phyloP scores from a whole-genome alignment of 2,113 vertebrate species.

The Gopherus flavomarginatus region DNA sequence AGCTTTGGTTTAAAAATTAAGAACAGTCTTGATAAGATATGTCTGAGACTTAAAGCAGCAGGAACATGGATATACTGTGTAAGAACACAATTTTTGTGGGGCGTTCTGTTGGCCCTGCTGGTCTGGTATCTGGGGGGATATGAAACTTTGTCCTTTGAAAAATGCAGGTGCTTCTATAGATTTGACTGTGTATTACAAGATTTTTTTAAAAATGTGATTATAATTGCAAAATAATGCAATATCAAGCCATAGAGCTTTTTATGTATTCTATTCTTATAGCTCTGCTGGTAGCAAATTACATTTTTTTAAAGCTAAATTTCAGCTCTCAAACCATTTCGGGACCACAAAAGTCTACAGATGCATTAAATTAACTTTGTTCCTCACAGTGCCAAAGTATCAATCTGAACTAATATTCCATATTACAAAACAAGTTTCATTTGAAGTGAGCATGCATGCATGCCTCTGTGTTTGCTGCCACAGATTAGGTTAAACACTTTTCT shows the following conservation, averaged over 20 bases:
- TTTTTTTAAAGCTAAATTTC: slow-evolving; percentile 48
- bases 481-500: not conserved
- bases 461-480: not conserved
- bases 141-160: not conserved
- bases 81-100: not conserved
- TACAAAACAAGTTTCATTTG: not conserved
- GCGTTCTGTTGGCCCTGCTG: not conserved
- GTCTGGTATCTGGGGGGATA: not conserved
- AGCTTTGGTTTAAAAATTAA: not conserved
- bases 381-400: not conserved
- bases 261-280: not conserved
- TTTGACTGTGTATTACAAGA: not conserved
- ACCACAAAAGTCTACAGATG: not conserved
- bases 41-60: not conserved
- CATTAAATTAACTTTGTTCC: slow-evolving; percentile 26
- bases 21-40: not conserved
- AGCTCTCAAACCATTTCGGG: slow-evolving; percentile 1
- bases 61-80: not conserved
- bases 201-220: not conserved
- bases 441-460: not conserved
- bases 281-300: slow-evolving; percentile 1
- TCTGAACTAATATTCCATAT: not conserved
- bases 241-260: slow-evolving; percentile 3
- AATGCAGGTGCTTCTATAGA: not conserved
- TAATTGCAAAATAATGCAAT: not conserved